A percentile compares a stretch with the other conserved stretches of the same genome.
Evolutionary conservation across 2,113 vertebrate species (phyloP).

Genomic region (Synodontis membranacea): DNA sequence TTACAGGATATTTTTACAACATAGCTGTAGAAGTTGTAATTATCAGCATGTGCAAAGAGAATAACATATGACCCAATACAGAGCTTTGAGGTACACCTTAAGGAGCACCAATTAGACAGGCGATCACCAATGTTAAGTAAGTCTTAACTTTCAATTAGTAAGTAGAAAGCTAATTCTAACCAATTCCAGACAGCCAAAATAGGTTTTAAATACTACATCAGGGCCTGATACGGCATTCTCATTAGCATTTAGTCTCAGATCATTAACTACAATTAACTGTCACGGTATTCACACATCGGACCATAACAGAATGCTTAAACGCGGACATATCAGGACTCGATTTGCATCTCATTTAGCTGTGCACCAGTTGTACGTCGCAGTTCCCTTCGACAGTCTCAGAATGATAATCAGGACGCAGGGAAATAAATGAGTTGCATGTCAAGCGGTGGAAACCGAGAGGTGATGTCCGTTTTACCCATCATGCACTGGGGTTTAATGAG

Average conservation of each 20-base stretch:
- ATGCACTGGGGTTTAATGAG: not conserved
- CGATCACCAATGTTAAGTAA: not conserved
- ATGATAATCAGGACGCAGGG: not conserved
- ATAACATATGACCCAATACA: not conserved
- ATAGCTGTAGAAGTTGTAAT: not conserved
- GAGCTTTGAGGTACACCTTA: conserved; percentile 7
- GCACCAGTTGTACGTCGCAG: not conserved
- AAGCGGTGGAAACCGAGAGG: not conserved
- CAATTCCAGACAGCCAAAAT: not conserved
- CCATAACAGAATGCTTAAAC: conserved; percentile 8
- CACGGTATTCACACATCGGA: not conserved
- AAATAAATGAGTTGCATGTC: conserved; percentile 5
- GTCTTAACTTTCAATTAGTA: not conserved
- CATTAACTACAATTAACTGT: conserved; percentile 14
- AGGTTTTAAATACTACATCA: not conserved
- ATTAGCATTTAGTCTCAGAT: conserved; percentile 7
- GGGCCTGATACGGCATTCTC: not conserved
- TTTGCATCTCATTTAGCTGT: conserved; percentile 4
- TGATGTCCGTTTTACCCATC: conserved; percentile 9
- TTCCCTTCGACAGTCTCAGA: not conserved
- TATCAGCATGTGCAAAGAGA: not conserved
- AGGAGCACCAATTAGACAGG: not conserved
- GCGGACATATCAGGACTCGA: not conserved
- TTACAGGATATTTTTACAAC: not conserved
- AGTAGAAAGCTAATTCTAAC: not conserved